Base-by-base conservation (phyloP, 2,888 invertebrate species). In the Ophion ventricosus region DNA sequence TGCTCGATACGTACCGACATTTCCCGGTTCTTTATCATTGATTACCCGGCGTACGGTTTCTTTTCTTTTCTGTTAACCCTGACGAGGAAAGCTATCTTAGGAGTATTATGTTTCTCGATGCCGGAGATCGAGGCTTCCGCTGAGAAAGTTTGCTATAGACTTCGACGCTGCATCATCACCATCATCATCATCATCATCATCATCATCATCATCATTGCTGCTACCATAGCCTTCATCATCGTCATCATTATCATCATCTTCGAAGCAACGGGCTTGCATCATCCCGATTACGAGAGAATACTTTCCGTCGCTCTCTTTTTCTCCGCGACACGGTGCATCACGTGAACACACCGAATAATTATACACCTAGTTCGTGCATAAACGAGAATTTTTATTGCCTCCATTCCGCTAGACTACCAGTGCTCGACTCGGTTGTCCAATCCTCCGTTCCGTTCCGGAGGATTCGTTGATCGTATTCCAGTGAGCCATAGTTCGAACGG, bases 1-100 rank as follows among this genome's bases (percentile, higher is more conserved):
- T 17, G 54, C 59, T 43, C 40, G 84, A 84, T 79, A 82, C 56
- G 66, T 72, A 78, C 79, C 75, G 74, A 79, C 82, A 63, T 79
- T 82, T 84, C 81, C 78, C 84, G 81, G 70, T 81, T 81, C 81
- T 84, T 84, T 72, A 84, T 84, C 78, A 82, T 75, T 78, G 82
- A 82, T 84, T 82, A 77, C 61, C 59, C 75, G 74, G 69, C 43
- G 49, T 70, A 66, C 54, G 26, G 54, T 14, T n/a, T 26, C 57
- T 56, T 56, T 77, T 63, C 26, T 56, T 69, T 77, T 23, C 5
- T 77, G 40, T 67, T 59, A 64, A 79, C 64, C 79, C 59, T 64
- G 59, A 49, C 57, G 73, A 56, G 70, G n/a, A 54, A 23, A 43
- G 63, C 56, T 35, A 73, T 80, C 56, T 57, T 57, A 66, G 64